Conservation (phyloP, 1,140 invertebrate species). For the Melanaphis sacchari region DNA sequence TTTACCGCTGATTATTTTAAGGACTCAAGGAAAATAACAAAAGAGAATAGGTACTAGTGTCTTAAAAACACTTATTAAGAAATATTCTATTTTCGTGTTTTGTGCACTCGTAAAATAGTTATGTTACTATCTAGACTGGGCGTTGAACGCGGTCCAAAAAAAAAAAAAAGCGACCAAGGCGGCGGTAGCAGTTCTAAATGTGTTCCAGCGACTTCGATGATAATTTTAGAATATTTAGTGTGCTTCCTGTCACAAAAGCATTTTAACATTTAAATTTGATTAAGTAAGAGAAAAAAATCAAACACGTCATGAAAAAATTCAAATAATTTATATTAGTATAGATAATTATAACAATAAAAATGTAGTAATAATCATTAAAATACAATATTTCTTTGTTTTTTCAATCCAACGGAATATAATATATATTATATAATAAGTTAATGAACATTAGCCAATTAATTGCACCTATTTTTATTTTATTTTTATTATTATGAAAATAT, state of each 20-base stretch:
- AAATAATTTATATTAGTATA: constrained; percentile 52
- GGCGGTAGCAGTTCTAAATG: constrained; percentile 13
- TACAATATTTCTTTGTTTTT: neutral
- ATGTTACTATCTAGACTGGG: neutral
- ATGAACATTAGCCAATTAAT: constrained; percentile 45
- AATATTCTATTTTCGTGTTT: constrained; percentile 45
- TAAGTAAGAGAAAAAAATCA: neutral
- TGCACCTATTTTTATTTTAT: neutral
- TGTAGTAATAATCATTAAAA: constrained; percentile 39
- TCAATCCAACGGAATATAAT: neutral
- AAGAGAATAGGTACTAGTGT: neutral
- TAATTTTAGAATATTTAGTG: constrained; percentile 37
- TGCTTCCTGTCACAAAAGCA: neutral
- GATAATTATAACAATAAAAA: constrained; percentile 39
- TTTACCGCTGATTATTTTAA: neutral
- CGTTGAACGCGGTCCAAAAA: constrained; percentile 31
- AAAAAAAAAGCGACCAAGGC: constrained; percentile 6
- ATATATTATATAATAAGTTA: constrained; percentile 1
- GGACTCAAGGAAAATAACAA: neutral
- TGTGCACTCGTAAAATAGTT: constrained; percentile 36
- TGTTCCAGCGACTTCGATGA: constrained; percentile 9
- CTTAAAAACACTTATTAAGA: neutral
- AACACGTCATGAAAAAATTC: constrained; percentile 10
- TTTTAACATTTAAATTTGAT: neutral
- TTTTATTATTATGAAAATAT: neutral